A percentile compares a stretch with the other conserved stretches of the same genome.
These are phyloP conservation scores for Malacoraja senta DNA, from an alignment of 2,797 vertebrate species.

Conservation along the genomic window DNA sequence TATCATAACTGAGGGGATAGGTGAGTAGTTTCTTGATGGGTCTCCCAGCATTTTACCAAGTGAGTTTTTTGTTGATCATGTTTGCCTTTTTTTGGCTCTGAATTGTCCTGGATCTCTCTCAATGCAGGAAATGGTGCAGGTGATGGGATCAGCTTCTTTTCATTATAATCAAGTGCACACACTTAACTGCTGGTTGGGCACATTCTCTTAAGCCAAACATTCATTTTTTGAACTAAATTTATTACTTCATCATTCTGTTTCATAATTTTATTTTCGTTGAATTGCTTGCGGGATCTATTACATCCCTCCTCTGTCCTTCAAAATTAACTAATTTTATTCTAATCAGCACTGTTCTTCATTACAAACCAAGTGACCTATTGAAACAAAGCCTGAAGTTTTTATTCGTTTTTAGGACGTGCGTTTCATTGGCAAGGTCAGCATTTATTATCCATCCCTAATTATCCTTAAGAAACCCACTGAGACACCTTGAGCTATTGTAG, in stretches of 20 bases:
- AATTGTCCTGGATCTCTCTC: background rate
- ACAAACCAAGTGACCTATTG: background rate
- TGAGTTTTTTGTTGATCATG: background rate
- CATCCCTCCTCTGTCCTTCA: background rate
- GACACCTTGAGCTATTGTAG: too few species aligned
- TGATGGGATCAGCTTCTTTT: background rate
- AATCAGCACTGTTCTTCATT: background rate
- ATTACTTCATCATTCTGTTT: background rate
- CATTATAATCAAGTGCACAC: background rate
- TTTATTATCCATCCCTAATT: too few species aligned
- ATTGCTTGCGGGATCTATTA: background rate
- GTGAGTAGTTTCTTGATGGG: background rate
- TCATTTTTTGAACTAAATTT: background rate
- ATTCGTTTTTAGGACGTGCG: too few species aligned
- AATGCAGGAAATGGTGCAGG: background rate
- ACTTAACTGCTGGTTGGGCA: background rate
- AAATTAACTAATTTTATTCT: background rate
- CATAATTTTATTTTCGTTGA: background rate
- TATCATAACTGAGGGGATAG: background rate
- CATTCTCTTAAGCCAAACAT: background rate
- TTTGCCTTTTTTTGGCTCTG: background rate
- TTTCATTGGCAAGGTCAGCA: too few species aligned
- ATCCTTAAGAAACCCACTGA: too few species aligned
- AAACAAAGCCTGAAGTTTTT: background rate
- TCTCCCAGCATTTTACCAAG: background rate